Evolutionary conservation across 2,888 invertebrate genomes (phyloP).

Genomic region (Orthosia gothica): DNA sequence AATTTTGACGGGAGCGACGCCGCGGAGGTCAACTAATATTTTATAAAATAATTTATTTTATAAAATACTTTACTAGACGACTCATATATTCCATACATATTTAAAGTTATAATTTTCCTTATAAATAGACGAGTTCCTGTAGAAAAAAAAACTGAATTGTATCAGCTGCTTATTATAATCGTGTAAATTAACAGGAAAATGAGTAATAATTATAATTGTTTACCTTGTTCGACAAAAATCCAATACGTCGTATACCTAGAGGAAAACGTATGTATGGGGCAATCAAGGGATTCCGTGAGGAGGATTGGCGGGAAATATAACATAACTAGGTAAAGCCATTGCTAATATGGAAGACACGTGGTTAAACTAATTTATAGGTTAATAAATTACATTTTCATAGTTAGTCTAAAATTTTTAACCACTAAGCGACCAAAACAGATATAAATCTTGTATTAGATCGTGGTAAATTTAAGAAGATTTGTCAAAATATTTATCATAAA

Average conservation of each 20-base stretch:
- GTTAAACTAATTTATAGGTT: not conserved
- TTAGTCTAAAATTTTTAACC: too few relatives aligned
- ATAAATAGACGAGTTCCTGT: constrained; percentile 22
- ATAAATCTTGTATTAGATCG: too few relatives aligned
- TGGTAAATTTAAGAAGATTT: too few relatives aligned
- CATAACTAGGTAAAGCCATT: not conserved
- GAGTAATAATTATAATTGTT: constrained; percentile 47
- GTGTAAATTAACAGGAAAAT: constrained; percentile 53
- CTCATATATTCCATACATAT: not conserved
- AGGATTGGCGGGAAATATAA: constrained; percentile 11
- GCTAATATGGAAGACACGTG: not conserved
- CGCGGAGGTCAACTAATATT: too few relatives aligned
- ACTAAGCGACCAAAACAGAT: too few relatives aligned
- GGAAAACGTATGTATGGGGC: constrained; percentile 34
- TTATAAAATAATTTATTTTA: too few relatives aligned
- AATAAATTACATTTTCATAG: not conserved
- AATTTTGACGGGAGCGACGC: too few relatives aligned
- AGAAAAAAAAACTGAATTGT: constrained; percentile 37
- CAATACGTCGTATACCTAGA: constrained; percentile 27
- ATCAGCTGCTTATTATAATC: constrained; percentile 42
- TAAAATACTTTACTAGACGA: not conserved
- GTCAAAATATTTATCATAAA: too few relatives aligned
- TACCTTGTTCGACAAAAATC: constrained; percentile 55
- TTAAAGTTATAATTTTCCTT: constrained; percentile 29
- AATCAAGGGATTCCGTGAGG: constrained; percentile 10